Evolutionary conservation across 1,140 invertebrate species (phyloP), one percentile per base, ranked within the genome.

Genomic region (Asobara japonica): DNA sequence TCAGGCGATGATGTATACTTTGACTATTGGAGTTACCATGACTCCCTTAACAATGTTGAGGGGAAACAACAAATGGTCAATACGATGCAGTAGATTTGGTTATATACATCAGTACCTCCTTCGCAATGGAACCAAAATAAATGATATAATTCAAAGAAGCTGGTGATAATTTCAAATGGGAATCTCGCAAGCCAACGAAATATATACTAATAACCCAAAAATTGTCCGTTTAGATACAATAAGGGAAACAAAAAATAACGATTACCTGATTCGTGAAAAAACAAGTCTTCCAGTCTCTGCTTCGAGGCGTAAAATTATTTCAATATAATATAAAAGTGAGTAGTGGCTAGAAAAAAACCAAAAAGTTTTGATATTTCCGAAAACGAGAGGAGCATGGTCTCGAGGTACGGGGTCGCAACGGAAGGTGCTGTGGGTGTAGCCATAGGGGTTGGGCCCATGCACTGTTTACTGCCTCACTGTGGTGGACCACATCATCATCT

Each of bases 391-490:
- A 80, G 75, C 75, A 85, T 85, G 84, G 84, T 85, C 73, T 84
- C 84, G 72, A 77, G 84, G 71, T 86, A 84, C 77, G 81, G 82
- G 71, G 78, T 85, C 70, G 77, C 79, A 66, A 85, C 85, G 80
- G 84, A 86, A 73, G 81, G 82, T 74, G 78, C 82, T 69, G 82
- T 85, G 72, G 83, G 82, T 75, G 83, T 85, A 64, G 80, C 83
- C 65, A 79, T 84, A 18, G 80, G 83, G 60, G 77, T 83, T 73
- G 83, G 77, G 45, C 76, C 81, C 18, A 85, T 85, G 83, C 84
- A 86, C 74, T 85, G 83, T 75, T 69, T 84, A 25, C 65, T 85
- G 68, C 83, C 83, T 29, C 83, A 83, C 69, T 84, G 83, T 75
- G 80, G 77, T 74, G 82, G 81, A 25, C 78, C 82, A 2, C 81